Base-by-base conservation (phyloP, 2,888 invertebrate genomes). In the Ctenicera cuprea region DNA sequence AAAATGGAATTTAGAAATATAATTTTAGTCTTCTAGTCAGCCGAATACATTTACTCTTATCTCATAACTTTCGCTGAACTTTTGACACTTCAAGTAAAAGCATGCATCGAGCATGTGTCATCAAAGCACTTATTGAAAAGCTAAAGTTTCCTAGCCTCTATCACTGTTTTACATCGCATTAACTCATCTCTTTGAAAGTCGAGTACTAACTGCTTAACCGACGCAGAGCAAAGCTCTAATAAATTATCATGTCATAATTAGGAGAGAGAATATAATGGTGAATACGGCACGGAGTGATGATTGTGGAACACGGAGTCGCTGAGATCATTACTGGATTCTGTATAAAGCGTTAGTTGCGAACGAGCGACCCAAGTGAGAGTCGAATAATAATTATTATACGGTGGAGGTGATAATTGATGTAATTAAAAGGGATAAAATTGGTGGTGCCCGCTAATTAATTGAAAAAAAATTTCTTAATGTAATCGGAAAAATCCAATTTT, bases 291-390 rank as follows among this genome's bases (percentile, higher is more conserved):
- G 64, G 38, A 66, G 69, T 52, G 63, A 65, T 61, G 71, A 65
- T 70, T 70, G 65, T 70, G 62, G 61, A 73, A 66, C 74, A 69
- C 63, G 64, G 69, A 65, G 70, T 61, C 69, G 73, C 65, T 52
- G 73, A 68, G 74, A 70, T 71, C 74, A 71, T 74, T 74, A 65
- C 70, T 61, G 70, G 74, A 66, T 61, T 65, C 74, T 59, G 54
- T 54, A 74, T 66, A 74, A 74, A 70, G 74, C 74, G 70, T 61
- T 71, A 74, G 74, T 74, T 52, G 74, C 74, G 70, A 65, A 54
- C 70, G 66, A 52, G 65, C 70, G 50, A 57, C 38, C 64, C 30
- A 57, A 63, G 54, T 57, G 68, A 64, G 52, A 70, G 69, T 52
- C 41, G 68, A 64, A 69, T 69, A 73, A 63, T 69, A 69, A 68